Evolutionary conservation across 2,113 vertebrate species (phyloP), one percentile per base, ranked within the genome.

Genomic region (Zapornia atra): DNA sequence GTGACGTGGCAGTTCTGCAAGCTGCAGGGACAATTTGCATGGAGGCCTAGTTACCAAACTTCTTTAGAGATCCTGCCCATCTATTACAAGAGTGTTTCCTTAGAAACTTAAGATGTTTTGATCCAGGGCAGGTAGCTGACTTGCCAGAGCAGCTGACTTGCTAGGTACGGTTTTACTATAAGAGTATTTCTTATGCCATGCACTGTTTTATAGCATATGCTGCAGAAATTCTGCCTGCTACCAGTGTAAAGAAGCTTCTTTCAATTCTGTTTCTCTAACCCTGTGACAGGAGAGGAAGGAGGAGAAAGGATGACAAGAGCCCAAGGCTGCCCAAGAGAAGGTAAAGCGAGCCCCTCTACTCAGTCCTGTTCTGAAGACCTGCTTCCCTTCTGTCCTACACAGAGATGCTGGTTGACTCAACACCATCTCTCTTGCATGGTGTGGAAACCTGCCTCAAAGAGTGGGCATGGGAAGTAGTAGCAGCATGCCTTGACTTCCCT

Each of bases 291-390:
- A 99, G 99, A 97, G 99, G 99, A 66, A 98, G 99, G 40, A 98
- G 99, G 92, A 98, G 99, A 97, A 99, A 99, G 98, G 99, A 99
- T 87, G 99, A 99, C 94, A 99, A 99, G 98, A 99, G 99, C 51
- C 99, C 99, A 20, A 98, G 99, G 34, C 97, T 99, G 90, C 99
- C 99, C 56, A 99, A 99, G 95, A 99, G 99, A 96, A 98, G 99
- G 99, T 99, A 86, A 46, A 98, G 89, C 65, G 53, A 46, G 56
- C 28, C 29, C 40, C 26, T 72, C 48, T 31, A 6, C 24, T 50
- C 57, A 25, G 21, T 69, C 76, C 9, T 82, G 15, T 64, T 88
- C 40, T 85, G 61, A 75, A 81, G 40, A 31, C 42, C 73, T 66
- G 31, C 17, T 59, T 84, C 59, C 50, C n/a, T 60, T 36, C 33